phyloP scores from a whole-genome alignment of 2,888 invertebrate genomes.

The Leistus spinibarbis region DNA sequence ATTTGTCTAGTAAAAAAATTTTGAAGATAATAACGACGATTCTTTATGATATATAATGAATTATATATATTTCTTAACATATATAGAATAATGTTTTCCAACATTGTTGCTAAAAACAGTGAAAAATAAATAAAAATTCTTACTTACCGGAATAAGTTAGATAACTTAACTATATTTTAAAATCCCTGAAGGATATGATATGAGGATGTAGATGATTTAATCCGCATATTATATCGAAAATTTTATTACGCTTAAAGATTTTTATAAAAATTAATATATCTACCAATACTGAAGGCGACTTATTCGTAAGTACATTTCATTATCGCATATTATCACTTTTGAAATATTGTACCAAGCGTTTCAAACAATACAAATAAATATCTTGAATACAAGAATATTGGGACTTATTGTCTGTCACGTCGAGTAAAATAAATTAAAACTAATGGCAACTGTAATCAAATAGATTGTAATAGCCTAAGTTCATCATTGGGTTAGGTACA shows the following conservation, averaged over 20 bases:
- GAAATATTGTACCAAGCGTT: neutral
- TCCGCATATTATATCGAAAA: slow-evolving; percentile 20
- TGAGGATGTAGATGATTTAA: neutral
- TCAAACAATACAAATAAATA: neutral
- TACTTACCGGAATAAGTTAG: no score
- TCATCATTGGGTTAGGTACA: neutral
- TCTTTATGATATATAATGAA: no score
- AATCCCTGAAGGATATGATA: neutral
- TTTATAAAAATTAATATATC: slow-evolving; percentile 34
- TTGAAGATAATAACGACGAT: no score
- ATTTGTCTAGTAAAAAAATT: no score
- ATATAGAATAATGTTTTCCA: no score
- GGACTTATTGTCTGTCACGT: slow-evolving; percentile 27
- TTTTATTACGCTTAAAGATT: slow-evolving; percentile 26
- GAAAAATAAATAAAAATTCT: no score
- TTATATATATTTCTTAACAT: no score
- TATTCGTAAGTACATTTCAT: slow-evolving; percentile 26
- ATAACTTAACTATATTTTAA: neutral
- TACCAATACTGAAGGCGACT: slow-evolving; percentile 32
- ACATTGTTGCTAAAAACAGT: no score
- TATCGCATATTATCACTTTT: neutral
- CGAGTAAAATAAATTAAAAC: slow-evolving; percentile 26
- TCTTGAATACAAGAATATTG: slow-evolving; percentile 11
- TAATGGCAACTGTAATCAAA: slow-evolving; percentile 22
- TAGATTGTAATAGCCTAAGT: neutral